Percentiles rank a stretch among this genome's conserved stretches.
These are phyloP conservation scores for Brienomyrus brachyistius DNA, from an alignment of 2,113 vertebrate species.

Conservation along the genomic window DNA sequence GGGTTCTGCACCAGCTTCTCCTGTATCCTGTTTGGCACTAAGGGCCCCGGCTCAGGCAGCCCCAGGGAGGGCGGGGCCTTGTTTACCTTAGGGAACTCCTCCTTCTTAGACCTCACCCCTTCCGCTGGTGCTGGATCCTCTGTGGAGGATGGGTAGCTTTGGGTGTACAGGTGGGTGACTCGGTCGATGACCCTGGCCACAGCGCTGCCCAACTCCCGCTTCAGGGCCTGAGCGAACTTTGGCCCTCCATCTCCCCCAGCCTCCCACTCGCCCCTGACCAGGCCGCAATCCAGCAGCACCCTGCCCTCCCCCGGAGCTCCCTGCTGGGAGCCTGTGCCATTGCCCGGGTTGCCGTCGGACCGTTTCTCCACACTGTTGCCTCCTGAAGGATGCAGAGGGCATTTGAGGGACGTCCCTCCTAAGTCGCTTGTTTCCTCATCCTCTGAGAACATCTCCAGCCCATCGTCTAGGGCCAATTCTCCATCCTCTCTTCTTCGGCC, in stretches of 20 bases:
- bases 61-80: slow-evolving; percentile 36
- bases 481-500: slow-evolving; percentile 28
- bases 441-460: slow-evolving; percentile 44
- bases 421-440: slow-evolving; percentile 34
- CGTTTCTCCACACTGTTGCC: neutral
- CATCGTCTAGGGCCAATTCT: slow-evolving; percentile 28
- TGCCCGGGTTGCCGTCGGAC: slow-evolving; percentile 2
- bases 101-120: slow-evolving; percentile 21
- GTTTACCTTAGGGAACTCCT: slow-evolving; percentile 30
- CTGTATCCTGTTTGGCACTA: slow-evolving; percentile 45
- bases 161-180: slow-evolving; percentile 60
- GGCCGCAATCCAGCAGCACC: slow-evolving; percentile 56
- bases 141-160: slow-evolving; percentile 37
- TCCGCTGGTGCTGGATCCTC: neutral
- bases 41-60: slow-evolving; percentile 33
- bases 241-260: slow-evolving; percentile 41
- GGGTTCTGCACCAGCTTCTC: slow-evolving; percentile 39
- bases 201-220: slow-evolving; percentile 59
- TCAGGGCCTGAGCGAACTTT: slow-evolving; percentile 63
- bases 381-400: neutral
- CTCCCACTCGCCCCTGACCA: slow-evolving; percentile 54
- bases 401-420: slow-evolving; percentile 18
- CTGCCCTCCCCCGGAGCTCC: slow-evolving; percentile 44
- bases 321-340: slow-evolving; percentile 35
- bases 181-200: slow-evolving; percentile 66